These are phyloP conservation scores for Rostratula benghalensis DNA, from an alignment of 2,113 vertebrate species.

Conservation along the genomic window DNA sequence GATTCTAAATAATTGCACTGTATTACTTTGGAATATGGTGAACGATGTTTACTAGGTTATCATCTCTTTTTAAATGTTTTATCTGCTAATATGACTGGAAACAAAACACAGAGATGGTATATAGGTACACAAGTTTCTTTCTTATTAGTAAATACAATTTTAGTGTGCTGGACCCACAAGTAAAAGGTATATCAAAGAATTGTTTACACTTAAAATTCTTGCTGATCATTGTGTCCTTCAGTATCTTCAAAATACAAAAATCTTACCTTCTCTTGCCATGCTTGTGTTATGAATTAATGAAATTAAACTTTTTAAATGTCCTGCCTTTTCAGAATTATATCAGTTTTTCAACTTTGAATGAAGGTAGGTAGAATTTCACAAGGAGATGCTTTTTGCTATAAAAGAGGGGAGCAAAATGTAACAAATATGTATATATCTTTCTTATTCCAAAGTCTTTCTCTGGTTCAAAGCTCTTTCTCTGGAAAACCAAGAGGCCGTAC, in stretches of 20 bases:
- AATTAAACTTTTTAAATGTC: neutral
- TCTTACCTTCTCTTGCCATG: neutral
- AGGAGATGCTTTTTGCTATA: neutral
- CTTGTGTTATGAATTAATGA: neutral
- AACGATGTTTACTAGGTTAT: neutral
- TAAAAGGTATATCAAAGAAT: neutral
- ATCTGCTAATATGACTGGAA: neutral
- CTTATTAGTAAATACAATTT: neutral
- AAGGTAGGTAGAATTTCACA: constrained; percentile 14
- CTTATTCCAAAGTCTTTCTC: neutral
- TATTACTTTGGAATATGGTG: neutral
- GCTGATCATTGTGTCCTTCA: neutral
- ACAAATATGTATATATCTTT: neutral
- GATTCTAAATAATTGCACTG: neutral
- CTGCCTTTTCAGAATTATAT: constrained; percentile 32
- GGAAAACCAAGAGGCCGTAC: neutral
- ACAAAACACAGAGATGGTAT: neutral
- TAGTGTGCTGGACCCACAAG: neutral
- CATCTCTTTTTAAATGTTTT: neutral
- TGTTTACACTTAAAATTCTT: neutral
- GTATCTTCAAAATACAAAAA: neutral
- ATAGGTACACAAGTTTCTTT: neutral
- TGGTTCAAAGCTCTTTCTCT: neutral
- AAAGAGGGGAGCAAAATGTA: neutral
- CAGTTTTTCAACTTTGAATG: neutral